phyloP scores from a whole-genome alignment of 1,140 invertebrate species.

The Cotesia chilonis region DNA sequence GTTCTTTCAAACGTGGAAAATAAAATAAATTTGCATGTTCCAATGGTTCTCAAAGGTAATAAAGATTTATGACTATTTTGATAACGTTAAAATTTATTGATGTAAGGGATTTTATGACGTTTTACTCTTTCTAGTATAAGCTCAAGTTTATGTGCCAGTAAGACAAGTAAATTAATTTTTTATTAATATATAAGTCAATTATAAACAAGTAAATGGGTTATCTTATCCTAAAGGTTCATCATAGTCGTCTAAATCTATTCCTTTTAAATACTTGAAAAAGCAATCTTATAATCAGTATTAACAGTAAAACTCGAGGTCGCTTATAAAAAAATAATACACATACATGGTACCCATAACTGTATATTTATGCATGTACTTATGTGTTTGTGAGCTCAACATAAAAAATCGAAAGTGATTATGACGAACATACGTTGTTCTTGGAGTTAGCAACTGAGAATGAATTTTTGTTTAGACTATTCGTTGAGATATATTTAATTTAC shows the following conservation, averaged over 20 bases:
- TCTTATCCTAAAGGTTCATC: no score
- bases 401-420: not conserved
- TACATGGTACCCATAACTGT: no score
- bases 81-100: slow-evolving; percentile 38
- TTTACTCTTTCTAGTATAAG: not conserved
- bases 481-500: slow-evolving; percentile 2
- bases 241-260: no score
- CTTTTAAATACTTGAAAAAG: no score
- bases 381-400: no score
- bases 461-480: slow-evolving; percentile 27
- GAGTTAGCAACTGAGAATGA: slow-evolving; percentile 3
- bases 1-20: not conserved
- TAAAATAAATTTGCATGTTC: slow-evolving; percentile 29
- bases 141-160: not conserved
- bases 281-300: no score
- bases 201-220: no score
- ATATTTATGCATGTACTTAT: no score
- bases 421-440: not conserved
- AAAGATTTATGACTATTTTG: slow-evolving; percentile 28
- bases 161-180: not conserved
- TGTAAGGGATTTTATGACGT: not conserved
- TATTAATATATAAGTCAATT: no score
- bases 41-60: slow-evolving; percentile 31
- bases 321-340: no score
- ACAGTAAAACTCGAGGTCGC: no score